These are phyloP conservation scores for Tokudaia tokunoshimensis DNA, from an alignment of 2,797 vertebrate genomes.

Conservation along the genomic window DNA sequence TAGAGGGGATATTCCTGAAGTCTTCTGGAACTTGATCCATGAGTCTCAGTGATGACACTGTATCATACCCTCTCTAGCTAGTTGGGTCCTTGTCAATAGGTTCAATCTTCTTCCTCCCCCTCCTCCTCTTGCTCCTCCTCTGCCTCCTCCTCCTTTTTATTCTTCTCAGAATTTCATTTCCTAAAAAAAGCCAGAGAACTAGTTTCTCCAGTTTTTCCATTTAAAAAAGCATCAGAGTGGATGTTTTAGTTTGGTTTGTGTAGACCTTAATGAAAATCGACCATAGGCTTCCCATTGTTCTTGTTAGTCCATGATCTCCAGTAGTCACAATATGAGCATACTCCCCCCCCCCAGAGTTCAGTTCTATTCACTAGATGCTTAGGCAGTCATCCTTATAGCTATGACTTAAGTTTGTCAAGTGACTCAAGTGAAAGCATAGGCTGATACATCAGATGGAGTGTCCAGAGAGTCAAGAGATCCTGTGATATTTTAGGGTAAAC, in stretches of 20 bases:
- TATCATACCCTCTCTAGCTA: background rate
- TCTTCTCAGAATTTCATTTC: background rate
- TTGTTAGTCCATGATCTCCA: background rate
- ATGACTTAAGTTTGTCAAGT: background rate
- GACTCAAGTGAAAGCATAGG: background rate
- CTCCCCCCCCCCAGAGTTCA: fast-evolving
- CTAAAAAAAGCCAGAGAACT: background rate
- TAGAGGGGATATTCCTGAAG: background rate
- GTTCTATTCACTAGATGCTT: background rate
- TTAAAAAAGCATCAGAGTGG: background rate
- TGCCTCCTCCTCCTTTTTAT: too few species aligned
- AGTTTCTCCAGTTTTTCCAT: background rate
- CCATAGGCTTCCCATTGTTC: too few species aligned
- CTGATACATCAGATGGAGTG: fast-evolving
- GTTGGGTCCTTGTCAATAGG: background rate
- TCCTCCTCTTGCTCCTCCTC: too few species aligned
- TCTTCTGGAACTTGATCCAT: background rate
- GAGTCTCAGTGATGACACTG: background rate
- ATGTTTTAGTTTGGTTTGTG: background rate
- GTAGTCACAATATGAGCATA: background rate
- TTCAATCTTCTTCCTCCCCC: too few species aligned
- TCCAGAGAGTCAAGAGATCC: background rate
- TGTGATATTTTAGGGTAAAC: background rate
- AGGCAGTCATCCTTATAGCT: background rate
- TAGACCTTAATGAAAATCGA: background rate